These are phyloP conservation scores for Autographa gamma DNA, from an alignment of 2,888 invertebrate species.

Conservation along the genomic window DNA sequence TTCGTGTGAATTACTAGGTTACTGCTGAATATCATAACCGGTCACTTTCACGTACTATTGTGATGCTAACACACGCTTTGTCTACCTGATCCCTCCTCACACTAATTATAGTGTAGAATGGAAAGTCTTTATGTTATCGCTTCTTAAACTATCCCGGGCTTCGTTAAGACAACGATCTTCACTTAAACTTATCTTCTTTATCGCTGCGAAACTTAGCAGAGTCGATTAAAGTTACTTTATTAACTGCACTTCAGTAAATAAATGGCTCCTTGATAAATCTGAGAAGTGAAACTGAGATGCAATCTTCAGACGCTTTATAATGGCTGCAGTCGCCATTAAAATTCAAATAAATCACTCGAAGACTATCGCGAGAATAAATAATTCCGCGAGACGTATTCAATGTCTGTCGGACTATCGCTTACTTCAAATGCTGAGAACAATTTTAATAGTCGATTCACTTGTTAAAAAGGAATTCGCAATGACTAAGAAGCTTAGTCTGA, in stretches of 20 bases:
- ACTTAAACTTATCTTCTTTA: not conserved
- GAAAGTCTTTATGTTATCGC: not conserved
- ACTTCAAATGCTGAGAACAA: not conserved
- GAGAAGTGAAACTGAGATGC: not conserved
- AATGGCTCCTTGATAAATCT: not conserved
- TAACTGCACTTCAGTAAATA: not conserved
- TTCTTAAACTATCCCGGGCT: not conserved
- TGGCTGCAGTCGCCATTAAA: constrained; percentile 1
- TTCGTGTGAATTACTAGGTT: not conserved
- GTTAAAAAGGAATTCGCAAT: not conserved
- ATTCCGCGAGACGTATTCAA: not conserved
- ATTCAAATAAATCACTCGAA: not conserved
- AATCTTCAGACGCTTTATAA: not conserved
- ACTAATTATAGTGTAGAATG: not conserved
- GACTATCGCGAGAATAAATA: not conserved
- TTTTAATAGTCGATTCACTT: not conserved
- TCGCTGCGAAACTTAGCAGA: not conserved
- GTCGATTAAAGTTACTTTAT: not conserved
- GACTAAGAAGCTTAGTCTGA: constrained; percentile 10
- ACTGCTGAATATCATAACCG: not conserved
- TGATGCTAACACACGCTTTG: constrained; percentile 5
- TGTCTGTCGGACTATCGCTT: not conserved
- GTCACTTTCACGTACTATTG: not conserved
- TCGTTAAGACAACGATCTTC: not conserved
- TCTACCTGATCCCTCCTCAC: not conserved